Percentiles rank a stretch among this genome's conserved stretches.
Evolutionary conservation across 2,888 invertebrate genomes (phyloP).

Genomic region (Drosophila multiciliata): DNA sequence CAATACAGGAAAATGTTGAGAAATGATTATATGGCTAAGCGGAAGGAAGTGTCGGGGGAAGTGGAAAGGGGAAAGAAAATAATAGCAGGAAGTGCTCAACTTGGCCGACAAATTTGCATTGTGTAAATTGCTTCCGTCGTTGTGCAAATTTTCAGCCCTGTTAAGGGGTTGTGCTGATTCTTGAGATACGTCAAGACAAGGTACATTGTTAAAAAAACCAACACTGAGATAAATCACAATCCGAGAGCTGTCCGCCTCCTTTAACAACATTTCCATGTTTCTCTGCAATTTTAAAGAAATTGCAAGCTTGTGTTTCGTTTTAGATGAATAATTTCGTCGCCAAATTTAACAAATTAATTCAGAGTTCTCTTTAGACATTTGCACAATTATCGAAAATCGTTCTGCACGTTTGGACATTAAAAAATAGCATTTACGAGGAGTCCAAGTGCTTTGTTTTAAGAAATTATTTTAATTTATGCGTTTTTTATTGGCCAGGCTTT

Average conservation of each 20-base stretch:
- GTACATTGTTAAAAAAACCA: neutral
- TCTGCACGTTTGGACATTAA: slow-evolving; percentile 11
- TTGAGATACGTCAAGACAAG: slow-evolving; percentile 30
- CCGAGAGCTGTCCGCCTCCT: neutral
- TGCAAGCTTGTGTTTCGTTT: neutral
- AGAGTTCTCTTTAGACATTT: slow-evolving; percentile 20
- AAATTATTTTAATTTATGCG: slow-evolving; percentile 47
- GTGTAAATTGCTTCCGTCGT: slow-evolving; percentile 67
- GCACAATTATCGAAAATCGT: slow-evolving; percentile 19
- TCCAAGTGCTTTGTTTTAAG: slow-evolving; percentile 35
- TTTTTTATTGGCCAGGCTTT: slow-evolving; percentile 32
- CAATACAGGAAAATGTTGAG: slow-evolving; percentile 11
- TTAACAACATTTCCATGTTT: slow-evolving; percentile 16
- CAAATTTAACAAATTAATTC: slow-evolving; percentile 4
- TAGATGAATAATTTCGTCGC: neutral
- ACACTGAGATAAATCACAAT: slow-evolving; percentile 6
- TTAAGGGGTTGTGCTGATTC: slow-evolving; percentile 29
- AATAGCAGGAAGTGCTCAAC: slow-evolving; percentile 46
- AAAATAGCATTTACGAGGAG: neutral
- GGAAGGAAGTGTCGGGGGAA: slow-evolving; percentile 5
- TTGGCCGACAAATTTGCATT: slow-evolving; percentile 63
- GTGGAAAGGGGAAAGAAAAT: neutral
- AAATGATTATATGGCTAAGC: slow-evolving; percentile 22
- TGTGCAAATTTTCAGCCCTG: slow-evolving; percentile 19
- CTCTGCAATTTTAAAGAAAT: slow-evolving; percentile 5